Percentiles rank a stretch among this genome's conserved stretches.
Conservation (phyloP, 2,888 invertebrate species). For the Labia minor region DNA sequence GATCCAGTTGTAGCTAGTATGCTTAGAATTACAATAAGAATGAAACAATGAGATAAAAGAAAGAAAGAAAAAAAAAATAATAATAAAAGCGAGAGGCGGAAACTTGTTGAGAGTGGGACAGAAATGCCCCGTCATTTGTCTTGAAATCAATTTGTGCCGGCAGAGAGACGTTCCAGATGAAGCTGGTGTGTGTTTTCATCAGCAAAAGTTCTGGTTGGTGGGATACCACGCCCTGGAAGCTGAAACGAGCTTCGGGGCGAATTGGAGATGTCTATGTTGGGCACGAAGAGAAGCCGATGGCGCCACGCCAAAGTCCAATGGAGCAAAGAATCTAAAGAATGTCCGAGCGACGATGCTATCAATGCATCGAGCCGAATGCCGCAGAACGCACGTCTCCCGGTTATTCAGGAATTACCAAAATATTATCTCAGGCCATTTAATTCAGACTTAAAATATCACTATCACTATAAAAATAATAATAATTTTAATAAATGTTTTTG, state of each 20-base stretch:
- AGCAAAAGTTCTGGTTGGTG: background rate
- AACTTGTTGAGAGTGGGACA: background rate
- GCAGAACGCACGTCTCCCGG: background rate
- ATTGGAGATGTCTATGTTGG: background rate
- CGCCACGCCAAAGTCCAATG: background rate
- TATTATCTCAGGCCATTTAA: background rate
- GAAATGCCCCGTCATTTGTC: background rate
- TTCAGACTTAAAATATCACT: background rate
- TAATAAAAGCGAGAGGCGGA: background rate
- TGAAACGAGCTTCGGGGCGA: background rate
- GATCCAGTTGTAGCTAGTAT: no score
- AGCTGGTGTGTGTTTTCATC: background rate
- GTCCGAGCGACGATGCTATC: background rate
- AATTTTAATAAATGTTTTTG: no score
- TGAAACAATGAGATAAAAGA: no score
- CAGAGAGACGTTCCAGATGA: background rate
- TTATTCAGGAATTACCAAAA: background rate
- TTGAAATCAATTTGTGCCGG: background rate
- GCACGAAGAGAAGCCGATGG: conserved; percentile 1
- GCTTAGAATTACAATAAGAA: no score
- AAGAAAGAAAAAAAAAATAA: background rate
- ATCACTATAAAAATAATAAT: no score
- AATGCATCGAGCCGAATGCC: background rate
- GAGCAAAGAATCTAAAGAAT: background rate
- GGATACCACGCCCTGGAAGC: background rate